A percentile compares a stretch with the other conserved stretches of the same genome.
phyloP scores from a whole-genome alignment of 2,797 vertebrate species.

The Scarus forsteni region DNA sequence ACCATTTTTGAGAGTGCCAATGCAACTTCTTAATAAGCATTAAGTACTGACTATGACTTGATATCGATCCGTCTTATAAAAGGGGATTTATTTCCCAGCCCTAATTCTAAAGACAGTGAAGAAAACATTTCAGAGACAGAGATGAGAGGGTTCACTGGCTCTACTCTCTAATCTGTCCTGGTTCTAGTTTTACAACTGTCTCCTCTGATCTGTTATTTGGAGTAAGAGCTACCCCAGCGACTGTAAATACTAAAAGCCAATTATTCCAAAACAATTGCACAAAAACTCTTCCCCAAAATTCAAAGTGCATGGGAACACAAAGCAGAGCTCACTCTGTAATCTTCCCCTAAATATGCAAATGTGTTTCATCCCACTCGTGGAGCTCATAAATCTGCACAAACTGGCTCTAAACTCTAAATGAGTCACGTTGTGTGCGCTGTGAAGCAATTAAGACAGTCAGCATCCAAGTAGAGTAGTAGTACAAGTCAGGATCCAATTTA shows the following conservation, averaged over 20 bases:
- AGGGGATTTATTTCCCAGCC: too few species aligned
- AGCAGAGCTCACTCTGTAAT: constrained; percentile 40
- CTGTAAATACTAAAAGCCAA: constrained; percentile 19
- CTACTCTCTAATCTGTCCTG: constrained; percentile 29
- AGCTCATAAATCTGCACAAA: constrained; percentile 65
- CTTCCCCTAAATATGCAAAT: constrained; percentile 52
- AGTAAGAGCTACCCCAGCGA: constrained; percentile 30
- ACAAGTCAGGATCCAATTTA: constrained; percentile 21
- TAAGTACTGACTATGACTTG: too few species aligned
- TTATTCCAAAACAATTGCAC: constrained; percentile 42
- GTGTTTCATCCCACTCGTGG: constrained; percentile 43
- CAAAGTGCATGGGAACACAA: constrained; percentile 37
- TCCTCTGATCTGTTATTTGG: constrained; percentile 23
- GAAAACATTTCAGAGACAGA: constrained; percentile 25
- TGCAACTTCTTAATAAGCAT: too few species aligned
- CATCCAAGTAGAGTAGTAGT: constrained; percentile 1
- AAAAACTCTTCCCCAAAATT: constrained; percentile 28
- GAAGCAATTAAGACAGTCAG: constrained; percentile 54
- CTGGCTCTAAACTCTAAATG: constrained; percentile 62
- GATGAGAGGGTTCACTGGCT: constrained; percentile 35
- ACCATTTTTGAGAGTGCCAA: too few species aligned
- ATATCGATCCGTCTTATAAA: too few species aligned
- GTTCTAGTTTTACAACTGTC: constrained; percentile 9
- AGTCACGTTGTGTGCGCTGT: constrained; percentile 30
- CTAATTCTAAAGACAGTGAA: constrained; percentile 48